Evolutionary conservation across 2,797 vertebrate genomes (phyloP).

Genomic region (Malacoraja senta): DNA sequence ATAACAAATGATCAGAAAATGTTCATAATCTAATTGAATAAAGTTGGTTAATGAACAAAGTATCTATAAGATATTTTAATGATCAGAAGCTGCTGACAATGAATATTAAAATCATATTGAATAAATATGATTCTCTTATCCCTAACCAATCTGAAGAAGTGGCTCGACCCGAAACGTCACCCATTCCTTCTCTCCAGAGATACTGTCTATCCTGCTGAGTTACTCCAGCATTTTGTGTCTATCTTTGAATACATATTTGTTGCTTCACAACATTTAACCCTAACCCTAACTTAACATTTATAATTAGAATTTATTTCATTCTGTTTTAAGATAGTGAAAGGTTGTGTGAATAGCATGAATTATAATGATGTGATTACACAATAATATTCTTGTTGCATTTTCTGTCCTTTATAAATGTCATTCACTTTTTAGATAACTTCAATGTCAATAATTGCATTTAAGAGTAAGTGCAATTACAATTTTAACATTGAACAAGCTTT

Average conservation of each 20-base stretch:
- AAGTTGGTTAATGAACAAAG: not conserved
- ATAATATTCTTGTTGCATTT: not conserved
- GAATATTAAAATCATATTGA: not conserved
- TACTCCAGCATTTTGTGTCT: too few relatives aligned
- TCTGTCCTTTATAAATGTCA: not conserved
- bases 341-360: not conserved
- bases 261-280: not conserved
- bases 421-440: not conserved
- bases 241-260: too few relatives aligned
- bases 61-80: not conserved
- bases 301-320: not conserved
- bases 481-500: not conserved
- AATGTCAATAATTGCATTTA: not conserved
- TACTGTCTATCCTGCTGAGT: too few relatives aligned
- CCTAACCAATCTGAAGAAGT: too few relatives aligned
- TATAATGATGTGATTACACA: not conserved
- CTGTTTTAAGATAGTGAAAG: not conserved
- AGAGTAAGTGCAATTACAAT: not conserved
- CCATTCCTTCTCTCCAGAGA: too few relatives aligned
- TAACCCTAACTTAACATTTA: not conserved
- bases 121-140: too few relatives aligned
- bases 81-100: not conserved
- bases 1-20: not conserved
- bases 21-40: not conserved
- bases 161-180: too few relatives aligned